These are phyloP conservation scores for Neostethus bicornis DNA, from an alignment of 2,797 vertebrate genomes.

Conservation along the genomic window DNA sequence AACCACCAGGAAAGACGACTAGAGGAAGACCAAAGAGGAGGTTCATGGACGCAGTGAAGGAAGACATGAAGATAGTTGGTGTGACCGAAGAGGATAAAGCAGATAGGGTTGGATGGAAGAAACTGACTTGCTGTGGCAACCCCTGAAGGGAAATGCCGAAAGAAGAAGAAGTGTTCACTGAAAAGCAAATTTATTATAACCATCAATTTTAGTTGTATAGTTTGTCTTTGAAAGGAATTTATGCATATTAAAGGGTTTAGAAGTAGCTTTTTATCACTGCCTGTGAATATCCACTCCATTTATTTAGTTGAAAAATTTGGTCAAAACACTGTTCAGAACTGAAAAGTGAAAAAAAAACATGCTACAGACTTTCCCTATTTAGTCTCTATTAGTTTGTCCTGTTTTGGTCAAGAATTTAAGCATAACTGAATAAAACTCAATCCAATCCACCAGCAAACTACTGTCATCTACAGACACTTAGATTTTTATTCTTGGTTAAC, in stretches of 20 bases:
- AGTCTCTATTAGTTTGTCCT: not conserved
- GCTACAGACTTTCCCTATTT: not conserved
- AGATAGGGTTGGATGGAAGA: no score
- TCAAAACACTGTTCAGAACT: not conserved
- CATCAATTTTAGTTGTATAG: not conserved
- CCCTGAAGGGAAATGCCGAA: no score
- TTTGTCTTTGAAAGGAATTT: not conserved
- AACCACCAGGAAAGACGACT: no score
- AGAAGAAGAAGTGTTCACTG: no score
- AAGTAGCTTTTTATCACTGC: not conserved
- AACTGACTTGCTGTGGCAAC: no score
- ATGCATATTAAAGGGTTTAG: no score
- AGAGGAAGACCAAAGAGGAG: no score
- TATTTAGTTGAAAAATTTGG: not conserved
- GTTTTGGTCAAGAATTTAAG: not conserved
- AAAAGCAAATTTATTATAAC: no score
- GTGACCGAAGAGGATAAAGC: no score
- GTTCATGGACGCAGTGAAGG: no score
- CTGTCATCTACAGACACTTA: not conserved
- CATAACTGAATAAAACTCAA: not conserved
- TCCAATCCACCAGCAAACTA: not conserved
- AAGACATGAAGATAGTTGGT: no score
- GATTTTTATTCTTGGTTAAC: conserved; percentile 5
- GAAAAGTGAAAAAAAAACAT: not conserved
- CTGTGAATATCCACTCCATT: not conserved